Conservation (phyloP, 92 coral and sea anemone genomes). For the Micromussa lordhowensis region DNA sequence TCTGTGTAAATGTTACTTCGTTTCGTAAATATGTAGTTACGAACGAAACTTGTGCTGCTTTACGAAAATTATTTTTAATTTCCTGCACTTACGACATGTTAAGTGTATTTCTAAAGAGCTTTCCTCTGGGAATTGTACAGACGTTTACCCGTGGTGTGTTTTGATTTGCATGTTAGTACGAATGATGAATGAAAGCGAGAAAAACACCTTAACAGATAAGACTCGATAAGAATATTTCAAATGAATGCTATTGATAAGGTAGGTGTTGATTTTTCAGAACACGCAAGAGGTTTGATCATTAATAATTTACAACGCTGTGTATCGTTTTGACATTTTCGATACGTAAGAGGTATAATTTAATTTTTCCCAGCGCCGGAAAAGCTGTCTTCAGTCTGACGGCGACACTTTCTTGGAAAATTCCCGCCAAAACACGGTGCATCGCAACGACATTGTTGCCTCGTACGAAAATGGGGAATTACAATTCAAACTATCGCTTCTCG, state of each 20-base stretch:
- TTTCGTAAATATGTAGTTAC: background rate
- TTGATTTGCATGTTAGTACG: background rate
- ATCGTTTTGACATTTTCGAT: background rate
- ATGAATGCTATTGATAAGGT: background rate
- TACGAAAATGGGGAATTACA: too few relatives aligned
- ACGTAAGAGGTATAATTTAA: too few relatives aligned
- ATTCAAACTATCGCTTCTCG: too few relatives aligned
- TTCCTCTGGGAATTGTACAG: constrained; percentile 3
- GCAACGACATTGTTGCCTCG: too few relatives aligned
- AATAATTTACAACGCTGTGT: too few relatives aligned
- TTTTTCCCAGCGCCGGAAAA: too few relatives aligned
- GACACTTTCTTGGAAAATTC: background rate
- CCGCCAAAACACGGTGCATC: too few relatives aligned
- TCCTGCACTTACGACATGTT: background rate
- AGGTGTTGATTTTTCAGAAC: background rate
- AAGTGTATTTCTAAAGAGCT: background rate
- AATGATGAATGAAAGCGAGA: background rate
- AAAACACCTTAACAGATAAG: background rate
- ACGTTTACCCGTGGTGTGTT: background rate
- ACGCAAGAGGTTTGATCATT: background rate
- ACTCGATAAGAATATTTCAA: background rate
- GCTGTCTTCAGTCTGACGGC: background rate
- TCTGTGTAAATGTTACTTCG: background rate
- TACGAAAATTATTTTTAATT: background rate
- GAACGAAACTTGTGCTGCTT: background rate